Conservation (phyloP, 2,797 vertebrate genomes). For the Anomalospiza imberbis region DNA sequence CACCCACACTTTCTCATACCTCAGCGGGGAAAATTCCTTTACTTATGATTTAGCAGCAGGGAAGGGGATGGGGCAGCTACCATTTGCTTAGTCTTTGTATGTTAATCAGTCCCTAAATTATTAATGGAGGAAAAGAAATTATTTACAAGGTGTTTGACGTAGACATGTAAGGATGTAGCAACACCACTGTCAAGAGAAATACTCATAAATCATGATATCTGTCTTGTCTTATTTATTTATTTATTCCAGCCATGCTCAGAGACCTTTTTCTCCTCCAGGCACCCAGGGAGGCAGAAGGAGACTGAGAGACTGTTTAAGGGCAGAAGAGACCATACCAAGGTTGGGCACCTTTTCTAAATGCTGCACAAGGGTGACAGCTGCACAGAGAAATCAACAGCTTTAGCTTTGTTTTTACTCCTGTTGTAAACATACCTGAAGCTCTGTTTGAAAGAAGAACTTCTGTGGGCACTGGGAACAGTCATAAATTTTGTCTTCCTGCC, state of each 20-base stretch:
- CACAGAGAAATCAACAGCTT: conserved; percentile 13
- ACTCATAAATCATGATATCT: conserved; percentile 57
- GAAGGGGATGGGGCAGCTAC: conserved; percentile 5
- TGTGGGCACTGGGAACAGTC: conserved; percentile 98
- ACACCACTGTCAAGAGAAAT: conserved; percentile 64
- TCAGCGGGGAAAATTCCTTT: conserved; percentile 5
- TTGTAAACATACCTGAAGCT: conserved; percentile 88
- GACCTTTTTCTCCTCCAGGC: conserved; percentile 19
- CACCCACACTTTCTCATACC: neutral
- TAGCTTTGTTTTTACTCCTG: conserved; percentile 7
- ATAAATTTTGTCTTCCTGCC: conserved; percentile 99
- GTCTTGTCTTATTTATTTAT: conserved; percentile 66
- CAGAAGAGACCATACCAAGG: neutral
- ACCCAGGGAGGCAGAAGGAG: neutral
- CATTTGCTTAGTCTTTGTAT: conserved; percentile 66
- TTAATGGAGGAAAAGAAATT: conserved; percentile 69
- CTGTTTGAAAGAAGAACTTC: conserved; percentile 99
- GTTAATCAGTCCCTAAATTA: conserved; percentile 70
- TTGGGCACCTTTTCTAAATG: neutral
- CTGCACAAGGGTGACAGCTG: neutral
- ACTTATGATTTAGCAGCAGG: conserved; percentile 2
- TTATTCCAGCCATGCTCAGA: conserved; percentile 50
- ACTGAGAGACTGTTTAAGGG: neutral
- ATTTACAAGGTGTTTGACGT: conserved; percentile 68
- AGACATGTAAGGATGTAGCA: conserved; percentile 51